Conservation (phyloP, 2,113 vertebrate species). For the Dicaeum eximium region DNA sequence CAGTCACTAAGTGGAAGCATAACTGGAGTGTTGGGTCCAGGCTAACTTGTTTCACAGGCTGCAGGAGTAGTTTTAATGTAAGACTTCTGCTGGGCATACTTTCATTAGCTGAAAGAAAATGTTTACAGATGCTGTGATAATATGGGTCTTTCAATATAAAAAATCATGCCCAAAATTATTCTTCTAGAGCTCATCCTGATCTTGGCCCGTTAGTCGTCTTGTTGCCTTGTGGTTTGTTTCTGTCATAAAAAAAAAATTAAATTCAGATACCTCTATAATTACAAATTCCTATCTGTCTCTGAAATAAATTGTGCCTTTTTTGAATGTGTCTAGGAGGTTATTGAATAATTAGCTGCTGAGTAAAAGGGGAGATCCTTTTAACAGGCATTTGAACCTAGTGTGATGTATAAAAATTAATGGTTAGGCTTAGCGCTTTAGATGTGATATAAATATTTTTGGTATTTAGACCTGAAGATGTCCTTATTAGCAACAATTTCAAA, state of each 20-base stretch:
- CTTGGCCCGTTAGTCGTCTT: background rate
- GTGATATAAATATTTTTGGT: background rate
- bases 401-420: background rate
- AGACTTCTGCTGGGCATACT: background rate
- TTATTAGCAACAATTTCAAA: background rate
- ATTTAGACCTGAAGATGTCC: background rate
- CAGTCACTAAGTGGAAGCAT: background rate
- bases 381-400: background rate
- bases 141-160: background rate
- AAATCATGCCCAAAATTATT: background rate
- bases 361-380: background rate
- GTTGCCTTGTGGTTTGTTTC: background rate
- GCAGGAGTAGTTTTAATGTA: background rate
- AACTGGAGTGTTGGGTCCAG: rapidly evolving
- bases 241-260: background rate
- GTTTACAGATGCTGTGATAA: background rate
- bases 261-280: background rate
- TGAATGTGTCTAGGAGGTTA: background rate
- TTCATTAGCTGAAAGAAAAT: background rate
- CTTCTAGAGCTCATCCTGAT: background rate
- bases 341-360: background rate
- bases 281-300: background rate
- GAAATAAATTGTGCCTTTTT: background rate
- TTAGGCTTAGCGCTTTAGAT: background rate
- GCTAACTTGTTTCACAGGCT: background rate